Conservation (phyloP, 2,888 invertebrate genomes). For the Ethmia dodecea region DNA sequence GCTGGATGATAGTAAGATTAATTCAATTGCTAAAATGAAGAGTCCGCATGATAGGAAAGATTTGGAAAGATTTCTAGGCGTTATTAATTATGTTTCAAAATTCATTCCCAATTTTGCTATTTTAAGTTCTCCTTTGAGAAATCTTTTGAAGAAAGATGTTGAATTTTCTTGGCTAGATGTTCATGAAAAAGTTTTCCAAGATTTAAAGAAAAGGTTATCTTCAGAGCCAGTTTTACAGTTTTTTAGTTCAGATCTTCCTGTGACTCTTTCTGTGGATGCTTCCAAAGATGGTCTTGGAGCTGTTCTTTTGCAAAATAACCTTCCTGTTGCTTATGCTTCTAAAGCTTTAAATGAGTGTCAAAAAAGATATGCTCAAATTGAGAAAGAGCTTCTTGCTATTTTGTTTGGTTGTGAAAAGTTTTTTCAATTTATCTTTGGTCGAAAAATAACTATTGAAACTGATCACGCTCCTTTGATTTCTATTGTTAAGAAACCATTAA, state of each 20-base stretch:
- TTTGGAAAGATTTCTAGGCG: slow-evolving; percentile 12
- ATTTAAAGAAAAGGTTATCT: slow-evolving; percentile 8
- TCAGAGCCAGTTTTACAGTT: slow-evolving; percentile 10
- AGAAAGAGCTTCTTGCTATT: slow-evolving; percentile 18
- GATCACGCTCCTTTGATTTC: slow-evolving; percentile 20
- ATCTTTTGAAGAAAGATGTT: slow-evolving; percentile 11
- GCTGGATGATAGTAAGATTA: slow-evolving; percentile 9
- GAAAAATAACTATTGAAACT: slow-evolving; percentile 15
- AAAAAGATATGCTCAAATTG: slow-evolving; percentile 17
- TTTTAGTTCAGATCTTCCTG: slow-evolving; percentile 5
- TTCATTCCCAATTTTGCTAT: slow-evolving; percentile 13
- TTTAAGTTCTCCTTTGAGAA: slow-evolving; percentile 8
- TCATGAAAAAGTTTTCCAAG: slow-evolving; percentile 8
- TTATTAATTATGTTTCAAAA: slow-evolving; percentile 14
- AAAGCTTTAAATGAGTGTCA: slow-evolving; percentile 16
- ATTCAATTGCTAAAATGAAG: slow-evolving; percentile 8
- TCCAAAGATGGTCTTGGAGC: slow-evolving; percentile 11
- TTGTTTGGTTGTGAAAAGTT: too few species aligned
- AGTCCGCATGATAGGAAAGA: slow-evolving; percentile 11
- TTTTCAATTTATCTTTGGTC: slow-evolving; percentile 17
- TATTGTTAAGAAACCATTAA: slow-evolving; percentile 15
- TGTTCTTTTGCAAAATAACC: slow-evolving; percentile 9
- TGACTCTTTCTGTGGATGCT: slow-evolving; percentile 9
- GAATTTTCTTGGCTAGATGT: slow-evolving; percentile 8
- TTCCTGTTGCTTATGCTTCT: slow-evolving; percentile 15